Evolutionary conservation across 2,797 vertebrate genomes (phyloP).

Genomic region (Menidia menidia): DNA sequence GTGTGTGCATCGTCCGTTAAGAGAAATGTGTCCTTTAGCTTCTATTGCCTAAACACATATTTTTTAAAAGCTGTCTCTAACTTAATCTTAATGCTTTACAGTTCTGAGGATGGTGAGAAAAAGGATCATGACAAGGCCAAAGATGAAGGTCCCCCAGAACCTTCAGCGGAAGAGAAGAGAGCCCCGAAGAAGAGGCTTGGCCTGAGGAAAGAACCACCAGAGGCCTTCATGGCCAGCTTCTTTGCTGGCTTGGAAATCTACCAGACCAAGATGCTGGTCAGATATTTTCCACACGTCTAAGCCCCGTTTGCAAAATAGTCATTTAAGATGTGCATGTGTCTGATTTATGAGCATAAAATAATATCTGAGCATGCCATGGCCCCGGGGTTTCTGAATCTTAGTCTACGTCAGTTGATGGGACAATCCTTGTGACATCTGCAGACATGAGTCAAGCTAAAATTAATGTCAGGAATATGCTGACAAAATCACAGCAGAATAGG

Average conservation of each 20-base stretch:
- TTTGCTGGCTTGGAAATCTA: constrained; percentile 94
- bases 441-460: neutral
- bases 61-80: constrained; percentile 9
- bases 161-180: constrained; percentile 77
- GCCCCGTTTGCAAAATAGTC: neutral
- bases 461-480: neutral
- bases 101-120: constrained; percentile 95
- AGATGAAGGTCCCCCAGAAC: constrained; percentile 82
- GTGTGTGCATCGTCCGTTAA: neutral
- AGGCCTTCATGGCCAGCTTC: constrained; percentile 94
- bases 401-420: neutral
- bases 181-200: constrained; percentile 87
- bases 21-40: neutral
- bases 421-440: neutral
- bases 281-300: constrained; percentile 37
- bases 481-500: neutral
- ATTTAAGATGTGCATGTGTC: neutral
- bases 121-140: constrained; percentile 88
- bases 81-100: constrained; percentile 60
- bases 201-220: constrained; percentile 88
- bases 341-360: neutral
- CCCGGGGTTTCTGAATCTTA: neutral
- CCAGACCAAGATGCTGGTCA: constrained; percentile 95
- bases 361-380: neutral
- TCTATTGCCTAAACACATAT: neutral